phyloP scores from a whole-genome alignment of 1,140 invertebrate species.

The Ooceraea biroi region DNA sequence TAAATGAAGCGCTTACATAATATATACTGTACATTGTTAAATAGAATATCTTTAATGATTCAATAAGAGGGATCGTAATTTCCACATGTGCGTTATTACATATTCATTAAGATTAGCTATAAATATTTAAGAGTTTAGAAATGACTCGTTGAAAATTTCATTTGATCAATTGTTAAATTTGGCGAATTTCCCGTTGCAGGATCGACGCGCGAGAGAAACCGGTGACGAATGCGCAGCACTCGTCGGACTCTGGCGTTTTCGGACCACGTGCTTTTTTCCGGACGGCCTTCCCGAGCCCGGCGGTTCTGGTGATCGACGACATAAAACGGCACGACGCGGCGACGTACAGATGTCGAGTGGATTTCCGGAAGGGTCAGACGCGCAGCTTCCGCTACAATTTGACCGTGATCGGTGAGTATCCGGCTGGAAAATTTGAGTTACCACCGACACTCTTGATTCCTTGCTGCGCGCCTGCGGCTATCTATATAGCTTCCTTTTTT shows the following conservation, averaged over 20 bases:
- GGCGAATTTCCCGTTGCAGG: conserved; percentile 86
- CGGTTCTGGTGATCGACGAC: conserved; percentile 91
- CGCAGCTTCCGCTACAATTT: conserved; percentile 95
- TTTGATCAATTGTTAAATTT: not conserved
- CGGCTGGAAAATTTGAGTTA: not conserved
- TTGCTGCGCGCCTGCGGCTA: not conserved
- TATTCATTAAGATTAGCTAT: too few species aligned
- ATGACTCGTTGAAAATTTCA: not conserved
- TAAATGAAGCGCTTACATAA: too few species aligned
- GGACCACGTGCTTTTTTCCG: conserved; percentile 93
- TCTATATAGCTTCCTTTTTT: not conserved
- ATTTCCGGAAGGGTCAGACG: conserved; percentile 95
- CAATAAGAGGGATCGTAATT: too few species aligned
- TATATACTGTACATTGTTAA: too few species aligned
- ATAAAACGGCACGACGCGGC: conserved; percentile 94
- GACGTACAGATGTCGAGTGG: conserved; percentile 94
- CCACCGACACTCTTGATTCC: not conserved
- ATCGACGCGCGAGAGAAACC: conserved; percentile 93
- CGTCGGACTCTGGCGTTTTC: conserved; percentile 92
- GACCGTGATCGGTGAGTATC: conserved; percentile 93
- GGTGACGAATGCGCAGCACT: conserved; percentile 90
- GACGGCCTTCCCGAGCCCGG: conserved; percentile 89
- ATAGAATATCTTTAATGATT: not conserved
- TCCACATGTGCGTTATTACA: too few species aligned
- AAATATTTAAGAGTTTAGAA: too few species aligned